A percentile compares a stretch with the other conserved stretches of the same genome.
phyloP scores from a whole-genome alignment of 2,888 invertebrate species.

The Crossocerus cetratus region DNA sequence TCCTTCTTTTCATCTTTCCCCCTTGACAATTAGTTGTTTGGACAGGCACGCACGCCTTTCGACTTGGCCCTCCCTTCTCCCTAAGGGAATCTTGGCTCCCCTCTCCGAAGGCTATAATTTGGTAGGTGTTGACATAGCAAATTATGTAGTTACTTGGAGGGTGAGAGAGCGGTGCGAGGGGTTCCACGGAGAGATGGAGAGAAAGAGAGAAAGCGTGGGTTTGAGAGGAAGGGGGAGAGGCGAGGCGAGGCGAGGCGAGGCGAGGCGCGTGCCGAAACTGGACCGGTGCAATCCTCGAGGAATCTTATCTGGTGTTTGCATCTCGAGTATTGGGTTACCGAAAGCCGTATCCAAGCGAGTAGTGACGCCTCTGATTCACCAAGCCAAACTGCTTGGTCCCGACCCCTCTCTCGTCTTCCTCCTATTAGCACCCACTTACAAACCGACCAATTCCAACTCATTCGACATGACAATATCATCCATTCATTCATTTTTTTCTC shows the following conservation, averaged over 20 bases:
- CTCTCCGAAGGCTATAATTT: no score
- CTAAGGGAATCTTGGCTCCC: no score
- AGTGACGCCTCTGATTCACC: constrained; percentile 42
- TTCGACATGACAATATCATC: no score
- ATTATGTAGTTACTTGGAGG: background rate
- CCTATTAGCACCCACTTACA: background rate
- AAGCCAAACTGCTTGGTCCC: background rate
- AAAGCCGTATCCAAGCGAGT: constrained; percentile 52
- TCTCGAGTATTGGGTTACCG: constrained; percentile 68
- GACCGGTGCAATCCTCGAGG: constrained; percentile 55
- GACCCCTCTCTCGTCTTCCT: background rate
- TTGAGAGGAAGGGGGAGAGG: background rate
- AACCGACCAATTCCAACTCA: no score
- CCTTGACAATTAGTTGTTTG: no score
- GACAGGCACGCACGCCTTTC: no score
- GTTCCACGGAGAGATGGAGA: no score
- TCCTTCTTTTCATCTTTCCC: no score
- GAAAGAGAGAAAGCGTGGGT: background rate
- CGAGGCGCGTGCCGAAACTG: constrained; percentile 71
- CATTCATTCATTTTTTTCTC: no score
- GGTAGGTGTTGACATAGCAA: no score
- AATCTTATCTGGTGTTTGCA: constrained; percentile 69
- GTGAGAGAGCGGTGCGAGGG: constrained; percentile 8
- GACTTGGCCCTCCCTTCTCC: no score
- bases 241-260: constrained; percentile 48